Conservation (phyloP, 2,797 vertebrate genomes). For the Propithecus perrieri region DNA sequence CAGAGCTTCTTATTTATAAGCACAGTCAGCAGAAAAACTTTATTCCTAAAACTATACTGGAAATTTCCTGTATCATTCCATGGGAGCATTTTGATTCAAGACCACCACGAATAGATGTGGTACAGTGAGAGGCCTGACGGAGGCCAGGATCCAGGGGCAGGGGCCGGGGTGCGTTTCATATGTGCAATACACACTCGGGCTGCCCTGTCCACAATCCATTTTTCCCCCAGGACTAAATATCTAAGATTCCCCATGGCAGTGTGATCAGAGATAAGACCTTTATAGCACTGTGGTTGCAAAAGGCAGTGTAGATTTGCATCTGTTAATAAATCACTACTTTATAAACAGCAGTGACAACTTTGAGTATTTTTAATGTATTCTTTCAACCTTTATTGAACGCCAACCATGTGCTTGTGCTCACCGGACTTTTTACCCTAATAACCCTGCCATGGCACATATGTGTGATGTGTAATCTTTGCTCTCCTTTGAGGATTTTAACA, state of each 20-base stretch:
- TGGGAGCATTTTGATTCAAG: not conserved
- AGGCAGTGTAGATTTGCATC: not conserved
- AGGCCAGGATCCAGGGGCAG: accelerated
- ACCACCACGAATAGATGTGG: too few relatives aligned
- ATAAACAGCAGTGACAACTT: not conserved
- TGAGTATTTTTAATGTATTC: not conserved
- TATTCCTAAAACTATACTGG: too few relatives aligned
- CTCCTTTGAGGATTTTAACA: not conserved
- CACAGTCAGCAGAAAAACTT: not conserved
- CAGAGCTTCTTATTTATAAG: not conserved
- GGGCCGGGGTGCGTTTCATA: accelerated
- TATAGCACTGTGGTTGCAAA: not conserved
- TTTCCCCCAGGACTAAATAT: not conserved
- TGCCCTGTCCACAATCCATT: not conserved
- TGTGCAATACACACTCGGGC: too few relatives aligned
- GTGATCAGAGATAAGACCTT: not conserved
- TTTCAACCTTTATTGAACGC: not conserved
- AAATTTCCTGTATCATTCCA: accelerated
- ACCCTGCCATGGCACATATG: not conserved
- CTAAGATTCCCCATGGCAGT: not conserved
- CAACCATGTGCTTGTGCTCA: not conserved
- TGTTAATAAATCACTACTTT: not conserved
- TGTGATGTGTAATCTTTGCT: too few relatives aligned
- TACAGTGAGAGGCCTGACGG: too few relatives aligned
- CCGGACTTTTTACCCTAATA: not conserved